Conservation (phyloP, 2,888 invertebrate genomes). For the Carcina quercana region DNA sequence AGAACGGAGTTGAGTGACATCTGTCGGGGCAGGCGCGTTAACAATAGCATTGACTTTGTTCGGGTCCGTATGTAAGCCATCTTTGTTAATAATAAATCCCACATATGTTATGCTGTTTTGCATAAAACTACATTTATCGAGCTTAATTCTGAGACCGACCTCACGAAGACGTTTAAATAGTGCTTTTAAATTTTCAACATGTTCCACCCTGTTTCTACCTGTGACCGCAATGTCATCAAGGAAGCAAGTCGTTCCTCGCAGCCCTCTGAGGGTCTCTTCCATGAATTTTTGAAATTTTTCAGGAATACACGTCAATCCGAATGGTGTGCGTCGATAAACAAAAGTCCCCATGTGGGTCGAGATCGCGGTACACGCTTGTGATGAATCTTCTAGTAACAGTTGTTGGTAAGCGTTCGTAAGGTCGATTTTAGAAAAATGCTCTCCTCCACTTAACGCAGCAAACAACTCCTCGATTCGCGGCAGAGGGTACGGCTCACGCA, state of each 20-base stretch:
- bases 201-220: background rate
- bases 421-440: background rate
- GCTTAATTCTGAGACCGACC: conserved; percentile 7
- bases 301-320: background rate
- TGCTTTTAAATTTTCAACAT: conserved; percentile 7
- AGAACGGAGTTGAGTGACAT: conserved; percentile 8
- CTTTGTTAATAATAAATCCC: conserved; percentile 9
- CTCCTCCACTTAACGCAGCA: background rate
- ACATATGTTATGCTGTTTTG: conserved; percentile 2
- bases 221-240: conserved; percentile 7
- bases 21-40: too few species aligned
- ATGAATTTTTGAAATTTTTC: background rate
- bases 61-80: too few species aligned
- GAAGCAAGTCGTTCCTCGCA: conserved; percentile 5
- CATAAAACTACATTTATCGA: conserved; percentile 8
- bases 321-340: conserved; percentile 1
- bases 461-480: background rate
- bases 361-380: background rate
- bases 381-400: background rate
- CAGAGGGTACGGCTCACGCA: conserved; percentile 8
- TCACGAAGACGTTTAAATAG: conserved; percentile 6
- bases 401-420: background rate
- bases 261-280: background rate
- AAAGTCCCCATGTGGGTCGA: conserved; percentile 5
- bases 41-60: too few species aligned